Conservation (phyloP, 2,113 vertebrate species). For the Xiphorhynchus elegans region DNA sequence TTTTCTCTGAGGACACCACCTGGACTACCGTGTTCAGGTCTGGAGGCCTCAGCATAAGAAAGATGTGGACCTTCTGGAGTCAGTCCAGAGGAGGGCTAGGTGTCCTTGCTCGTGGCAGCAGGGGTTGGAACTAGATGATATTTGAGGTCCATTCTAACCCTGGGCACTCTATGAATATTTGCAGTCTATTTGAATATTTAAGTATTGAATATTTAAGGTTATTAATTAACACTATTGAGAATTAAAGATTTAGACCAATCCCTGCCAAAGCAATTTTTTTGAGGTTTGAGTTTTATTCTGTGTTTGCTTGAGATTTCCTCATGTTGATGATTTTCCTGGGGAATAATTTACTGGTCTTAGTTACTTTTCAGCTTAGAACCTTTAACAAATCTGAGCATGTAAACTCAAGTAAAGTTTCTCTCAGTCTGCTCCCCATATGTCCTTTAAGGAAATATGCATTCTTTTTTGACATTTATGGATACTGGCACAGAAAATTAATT, state of each 20-base stretch:
- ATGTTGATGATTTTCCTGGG: background rate
- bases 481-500: background rate
- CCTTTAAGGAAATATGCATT: background rate
- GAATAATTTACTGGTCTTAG: background rate
- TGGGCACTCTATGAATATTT: background rate
- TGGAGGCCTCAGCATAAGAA: background rate
- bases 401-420: background rate
- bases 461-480: background rate
- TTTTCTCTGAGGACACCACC: accelerated
- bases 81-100: background rate
- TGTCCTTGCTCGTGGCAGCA: background rate
- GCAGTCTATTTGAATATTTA: background rate
- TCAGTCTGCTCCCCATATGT: background rate
- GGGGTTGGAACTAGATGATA: background rate
- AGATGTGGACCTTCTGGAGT: background rate
- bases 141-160: background rate
- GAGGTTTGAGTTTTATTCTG: background rate
- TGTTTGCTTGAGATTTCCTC: background rate
- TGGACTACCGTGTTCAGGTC: background rate
- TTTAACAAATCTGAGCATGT: background rate
- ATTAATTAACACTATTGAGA: background rate
- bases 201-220: background rate
- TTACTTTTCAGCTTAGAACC: background rate
- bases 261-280: background rate
- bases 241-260: background rate